Conservation (phyloP, 35 echinoderm and acorn worm species). For the Lytechinus variegatus region DNA sequence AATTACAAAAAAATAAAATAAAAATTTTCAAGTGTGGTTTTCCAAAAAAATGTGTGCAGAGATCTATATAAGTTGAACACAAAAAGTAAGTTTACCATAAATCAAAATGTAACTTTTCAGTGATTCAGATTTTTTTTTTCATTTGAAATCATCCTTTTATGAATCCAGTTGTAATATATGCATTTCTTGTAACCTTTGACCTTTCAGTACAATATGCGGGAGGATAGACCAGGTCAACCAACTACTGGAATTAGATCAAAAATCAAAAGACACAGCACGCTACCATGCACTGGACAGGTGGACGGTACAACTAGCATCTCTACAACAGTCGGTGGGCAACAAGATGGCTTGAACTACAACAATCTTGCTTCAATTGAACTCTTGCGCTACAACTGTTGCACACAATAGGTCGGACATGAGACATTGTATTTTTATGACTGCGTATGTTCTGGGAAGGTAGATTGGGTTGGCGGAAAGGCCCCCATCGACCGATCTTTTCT, state of each 20-base stretch:
- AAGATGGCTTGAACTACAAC: constrained; percentile 85
- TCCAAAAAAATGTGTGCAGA: no score
- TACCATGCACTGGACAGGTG: constrained; percentile 92
- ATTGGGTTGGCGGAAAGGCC: background rate
- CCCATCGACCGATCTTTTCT: background rate
- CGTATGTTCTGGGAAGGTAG: background rate
- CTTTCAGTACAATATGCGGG: constrained; percentile 88
- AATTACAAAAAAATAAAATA: no score
- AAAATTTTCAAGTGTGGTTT: no score
- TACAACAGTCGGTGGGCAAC: constrained; percentile 97
- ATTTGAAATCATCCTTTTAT: no score
- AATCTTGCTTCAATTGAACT: background rate
- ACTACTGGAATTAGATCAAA: constrained; percentile 86
- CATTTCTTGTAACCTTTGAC: no score
- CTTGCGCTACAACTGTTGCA: background rate
- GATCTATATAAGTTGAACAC: no score
- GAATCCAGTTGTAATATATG: no score
- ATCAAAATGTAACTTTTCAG: no score
- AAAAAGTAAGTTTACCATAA: no score
- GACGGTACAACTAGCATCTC: constrained; percentile 92
- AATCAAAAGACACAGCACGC: constrained; percentile 85
- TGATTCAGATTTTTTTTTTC: no score
- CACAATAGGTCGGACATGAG: background rate
- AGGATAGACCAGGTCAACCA: constrained; percentile 99
- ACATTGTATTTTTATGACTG: background rate